Evolutionary conservation across 1,140 invertebrate genomes (phyloP).

Genomic region (Dryas iulia): DNA sequence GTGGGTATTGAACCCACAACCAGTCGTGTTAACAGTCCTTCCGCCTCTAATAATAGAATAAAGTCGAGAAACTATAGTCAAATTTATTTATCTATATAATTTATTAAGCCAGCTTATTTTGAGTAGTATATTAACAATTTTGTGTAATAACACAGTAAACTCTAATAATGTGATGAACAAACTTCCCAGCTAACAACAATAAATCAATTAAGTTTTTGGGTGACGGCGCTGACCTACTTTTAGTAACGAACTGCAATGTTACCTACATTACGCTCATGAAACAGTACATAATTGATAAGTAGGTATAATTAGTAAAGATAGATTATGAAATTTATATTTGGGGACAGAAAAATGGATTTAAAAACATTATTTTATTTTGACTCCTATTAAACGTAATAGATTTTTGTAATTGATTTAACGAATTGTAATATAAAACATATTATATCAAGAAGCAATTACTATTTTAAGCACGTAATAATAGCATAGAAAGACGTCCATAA

Average conservation of each 20-base stretch:
- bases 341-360: not conserved
- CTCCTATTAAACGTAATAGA: too few relatives aligned
- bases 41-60: too few relatives aligned
- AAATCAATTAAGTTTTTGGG: constrained; percentile 21
- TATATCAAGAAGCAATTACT: too few relatives aligned
- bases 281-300: constrained; percentile 3
- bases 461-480: too few relatives aligned
- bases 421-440: too few relatives aligned
- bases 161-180: constrained; percentile 1
- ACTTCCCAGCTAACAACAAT: constrained; percentile 1
- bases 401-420: too few relatives aligned
- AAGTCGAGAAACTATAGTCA: too few relatives aligned
- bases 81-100: not conserved
- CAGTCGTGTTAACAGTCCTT: too few relatives aligned
- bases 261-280: not conserved
- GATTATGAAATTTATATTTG: not conserved
- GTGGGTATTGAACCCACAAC: too few relatives aligned
- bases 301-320: constrained; percentile 6
- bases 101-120: not conserved
- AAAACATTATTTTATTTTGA: too few relatives aligned
- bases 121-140: not conserved
- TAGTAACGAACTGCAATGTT: constrained; percentile 14
- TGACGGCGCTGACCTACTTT: constrained; percentile 16
- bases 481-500: too few relatives aligned
- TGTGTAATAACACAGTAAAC: not conserved